A percentile compares a stretch with the other conserved stretches of the same genome.
Conservation (phyloP, 2,113 vertebrate genomes). For the Caracal caracal region DNA sequence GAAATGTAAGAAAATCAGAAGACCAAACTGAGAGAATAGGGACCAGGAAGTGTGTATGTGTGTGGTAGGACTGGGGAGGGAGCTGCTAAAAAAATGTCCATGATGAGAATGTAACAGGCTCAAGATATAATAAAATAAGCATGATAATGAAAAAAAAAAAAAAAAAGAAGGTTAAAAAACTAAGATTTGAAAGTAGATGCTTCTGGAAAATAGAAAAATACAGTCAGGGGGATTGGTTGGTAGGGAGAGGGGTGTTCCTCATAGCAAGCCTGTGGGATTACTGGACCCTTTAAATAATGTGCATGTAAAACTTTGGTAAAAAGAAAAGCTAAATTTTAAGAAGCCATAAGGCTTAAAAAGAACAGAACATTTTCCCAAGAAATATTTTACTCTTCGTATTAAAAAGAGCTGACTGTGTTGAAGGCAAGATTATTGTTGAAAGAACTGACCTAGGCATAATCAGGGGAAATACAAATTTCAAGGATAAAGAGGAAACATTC, state of each 20-base stretch:
- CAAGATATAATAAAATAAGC: not conserved
- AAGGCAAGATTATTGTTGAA: constrained; percentile 34
- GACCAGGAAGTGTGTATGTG: not conserved
- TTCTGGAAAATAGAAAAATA: constrained; percentile 31
- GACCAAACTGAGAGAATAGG: not conserved
- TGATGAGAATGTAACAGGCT: not conserved
- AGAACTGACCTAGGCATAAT: not conserved
- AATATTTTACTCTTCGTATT: not conserved
- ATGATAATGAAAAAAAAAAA: not conserved
- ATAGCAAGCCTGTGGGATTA: not conserved
- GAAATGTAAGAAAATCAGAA: not conserved
- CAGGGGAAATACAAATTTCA: not conserved
- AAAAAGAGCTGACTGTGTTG: not conserved
- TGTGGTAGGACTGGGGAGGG: not conserved
- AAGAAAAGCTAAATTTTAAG: constrained; percentile 18
- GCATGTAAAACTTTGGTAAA: not conserved
- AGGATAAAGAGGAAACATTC: not conserved
- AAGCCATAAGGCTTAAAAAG: not conserved
- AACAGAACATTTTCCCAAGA: not conserved
- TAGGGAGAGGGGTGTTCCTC: not conserved
- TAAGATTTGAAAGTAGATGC: not conserved
- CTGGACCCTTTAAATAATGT: not conserved
- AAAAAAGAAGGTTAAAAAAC: not conserved
- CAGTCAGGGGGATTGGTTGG: not conserved
- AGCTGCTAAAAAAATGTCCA: not conserved